Conservation (phyloP, 2,113 vertebrate genomes). For the Trochalopteron elliotii region DNA sequence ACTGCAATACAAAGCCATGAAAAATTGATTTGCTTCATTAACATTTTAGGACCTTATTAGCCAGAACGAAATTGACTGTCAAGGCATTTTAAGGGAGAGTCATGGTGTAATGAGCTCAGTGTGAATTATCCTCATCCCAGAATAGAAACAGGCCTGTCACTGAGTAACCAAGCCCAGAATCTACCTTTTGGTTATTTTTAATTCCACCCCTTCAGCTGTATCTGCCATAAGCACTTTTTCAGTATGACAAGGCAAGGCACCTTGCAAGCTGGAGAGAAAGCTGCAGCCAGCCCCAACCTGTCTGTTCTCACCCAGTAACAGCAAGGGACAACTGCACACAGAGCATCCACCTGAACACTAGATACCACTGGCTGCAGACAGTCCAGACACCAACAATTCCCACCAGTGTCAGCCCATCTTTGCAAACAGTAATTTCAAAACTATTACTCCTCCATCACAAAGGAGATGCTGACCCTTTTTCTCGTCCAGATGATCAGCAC, state of each 20-base stretch:
- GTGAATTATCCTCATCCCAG: background rate
- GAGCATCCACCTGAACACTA: background rate
- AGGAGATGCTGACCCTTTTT: background rate
- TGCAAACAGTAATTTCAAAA: background rate
- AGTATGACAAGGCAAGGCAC: background rate
- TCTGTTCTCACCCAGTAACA: background rate
- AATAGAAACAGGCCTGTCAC: conserved; percentile 29
- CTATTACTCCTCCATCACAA: background rate
- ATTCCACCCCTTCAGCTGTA: background rate
- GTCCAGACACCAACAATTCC: background rate
- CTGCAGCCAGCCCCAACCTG: background rate
- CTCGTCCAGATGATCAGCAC: background rate
- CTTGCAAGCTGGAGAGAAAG: background rate
- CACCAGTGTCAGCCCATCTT: background rate
- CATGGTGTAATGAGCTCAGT: conserved; percentile 32
- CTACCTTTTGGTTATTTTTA: conserved; percentile 40
- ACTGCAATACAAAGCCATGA: conserved; percentile 40
- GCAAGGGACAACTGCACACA: background rate
- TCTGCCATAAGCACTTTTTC: background rate
- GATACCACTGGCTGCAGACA: background rate
- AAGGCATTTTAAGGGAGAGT: conserved; percentile 45
- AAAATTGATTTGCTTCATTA: conserved; percentile 66
- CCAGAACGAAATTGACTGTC: conserved; percentile 41
- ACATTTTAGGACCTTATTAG: conserved; percentile 61
- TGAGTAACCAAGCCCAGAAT: conserved; percentile 9